These are phyloP conservation scores for Halcyon badia DNA, from an alignment of 2,797 vertebrate genomes.

Conservation along the genomic window DNA sequence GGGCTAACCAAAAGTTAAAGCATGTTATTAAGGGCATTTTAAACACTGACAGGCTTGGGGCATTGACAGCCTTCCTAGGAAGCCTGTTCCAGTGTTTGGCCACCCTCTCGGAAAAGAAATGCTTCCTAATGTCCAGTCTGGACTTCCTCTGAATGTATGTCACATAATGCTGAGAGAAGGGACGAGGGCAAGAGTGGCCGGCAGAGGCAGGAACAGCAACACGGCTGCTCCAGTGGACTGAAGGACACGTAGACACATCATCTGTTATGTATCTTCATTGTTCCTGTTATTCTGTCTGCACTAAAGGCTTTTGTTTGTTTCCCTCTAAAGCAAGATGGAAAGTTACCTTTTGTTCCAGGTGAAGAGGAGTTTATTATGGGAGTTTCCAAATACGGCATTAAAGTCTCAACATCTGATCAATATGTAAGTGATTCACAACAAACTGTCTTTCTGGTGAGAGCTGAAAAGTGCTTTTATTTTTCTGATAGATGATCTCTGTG, in stretches of 20 bases:
- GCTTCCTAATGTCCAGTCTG: neutral
- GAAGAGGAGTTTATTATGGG: constrained; percentile 95
- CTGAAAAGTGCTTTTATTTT: neutral
- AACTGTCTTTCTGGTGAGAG: neutral
- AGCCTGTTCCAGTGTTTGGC: neutral
- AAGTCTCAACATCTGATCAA: constrained; percentile 93
- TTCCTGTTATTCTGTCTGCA: constrained; percentile 5
- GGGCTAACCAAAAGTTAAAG: neutral
- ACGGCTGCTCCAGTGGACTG: neutral
- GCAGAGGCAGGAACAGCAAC: neutral
- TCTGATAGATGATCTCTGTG: neutral
- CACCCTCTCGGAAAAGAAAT: neutral
- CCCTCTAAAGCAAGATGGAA: constrained; percentile 93
- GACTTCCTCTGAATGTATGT: neutral
- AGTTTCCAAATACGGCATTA: constrained; percentile 96
- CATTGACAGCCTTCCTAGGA: neutral
- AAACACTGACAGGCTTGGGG: neutral
- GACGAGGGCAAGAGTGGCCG: fast-evolving
- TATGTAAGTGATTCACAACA: constrained; percentile 88
- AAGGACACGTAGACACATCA: neutral
- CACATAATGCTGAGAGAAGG: fast-evolving
- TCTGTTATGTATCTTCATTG: neutral
- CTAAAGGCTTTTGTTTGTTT: constrained; percentile 68
- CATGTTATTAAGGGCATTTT: neutral
- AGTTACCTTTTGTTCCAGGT: constrained; percentile 93